Conservation (phyloP, 2,888 invertebrate genomes). For the Netelia melanura region DNA sequence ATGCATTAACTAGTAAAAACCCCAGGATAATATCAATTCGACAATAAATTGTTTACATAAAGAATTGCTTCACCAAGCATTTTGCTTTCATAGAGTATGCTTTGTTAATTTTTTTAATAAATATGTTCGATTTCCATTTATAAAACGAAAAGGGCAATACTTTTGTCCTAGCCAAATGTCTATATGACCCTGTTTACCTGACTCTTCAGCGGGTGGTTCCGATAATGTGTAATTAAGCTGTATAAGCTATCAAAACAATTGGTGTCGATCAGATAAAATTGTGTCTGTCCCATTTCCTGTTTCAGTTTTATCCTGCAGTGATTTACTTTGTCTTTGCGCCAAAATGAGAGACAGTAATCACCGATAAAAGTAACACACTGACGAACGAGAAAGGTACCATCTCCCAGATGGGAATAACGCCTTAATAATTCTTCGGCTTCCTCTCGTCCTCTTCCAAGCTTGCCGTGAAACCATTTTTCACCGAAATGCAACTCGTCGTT, state of each 20-base stretch:
- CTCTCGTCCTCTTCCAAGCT: constrained; percentile 93
- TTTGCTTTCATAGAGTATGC: too few relatives aligned
- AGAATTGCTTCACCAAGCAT: neutral
- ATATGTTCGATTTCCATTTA: too few relatives aligned
- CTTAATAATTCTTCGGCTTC: constrained; percentile 88
- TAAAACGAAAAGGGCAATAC: constrained; percentile 12
- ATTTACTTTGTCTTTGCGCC: constrained; percentile 95
- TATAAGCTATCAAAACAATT: constrained; percentile 96
- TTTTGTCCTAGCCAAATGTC: neutral
- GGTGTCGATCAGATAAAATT: constrained; percentile 95
- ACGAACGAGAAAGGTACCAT: constrained; percentile 96
- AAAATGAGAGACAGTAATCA: constrained; percentile 97
- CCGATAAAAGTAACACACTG: constrained; percentile 98
- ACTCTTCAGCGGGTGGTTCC: constrained; percentile 93
- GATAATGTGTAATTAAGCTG: constrained; percentile 95
- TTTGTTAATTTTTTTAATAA: too few relatives aligned
- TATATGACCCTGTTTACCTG: constrained; percentile 85
- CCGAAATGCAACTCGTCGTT: constrained; percentile 96
- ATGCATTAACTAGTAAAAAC: constrained; percentile 19
- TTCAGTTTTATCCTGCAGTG: constrained; percentile 96
- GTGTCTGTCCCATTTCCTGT: constrained; percentile 94
- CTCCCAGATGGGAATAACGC: constrained; percentile 92
- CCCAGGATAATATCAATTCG: constrained; percentile 16
- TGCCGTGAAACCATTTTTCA: constrained; percentile 98
- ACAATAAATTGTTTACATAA: neutral